A percentile compares a stretch with the other conserved stretches of the same genome.
phyloP scores from a whole-genome alignment of 2,797 vertebrate genomes.

The Amblyopsis hoosieri region DNA sequence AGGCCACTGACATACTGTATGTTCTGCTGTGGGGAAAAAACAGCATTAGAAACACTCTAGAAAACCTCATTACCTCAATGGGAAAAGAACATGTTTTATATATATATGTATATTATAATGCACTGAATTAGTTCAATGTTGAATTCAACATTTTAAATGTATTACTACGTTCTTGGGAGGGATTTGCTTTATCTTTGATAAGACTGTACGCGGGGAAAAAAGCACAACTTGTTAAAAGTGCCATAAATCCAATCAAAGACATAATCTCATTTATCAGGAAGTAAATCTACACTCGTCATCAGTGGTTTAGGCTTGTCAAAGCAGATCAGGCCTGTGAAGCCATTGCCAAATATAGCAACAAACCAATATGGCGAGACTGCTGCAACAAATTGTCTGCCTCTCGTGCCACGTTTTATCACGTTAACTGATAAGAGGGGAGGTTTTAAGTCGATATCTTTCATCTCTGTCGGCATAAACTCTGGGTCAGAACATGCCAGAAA shows the following conservation, averaged over 20 bases:
- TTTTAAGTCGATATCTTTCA: constrained; percentile 40
- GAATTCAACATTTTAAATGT: not conserved
- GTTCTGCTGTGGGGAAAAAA: too few species aligned
- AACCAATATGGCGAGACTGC: constrained; percentile 24
- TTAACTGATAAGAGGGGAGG: constrained; percentile 32
- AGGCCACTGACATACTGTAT: too few species aligned
- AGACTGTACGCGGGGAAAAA: constrained; percentile 1
- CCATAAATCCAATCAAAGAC: constrained; percentile 44
- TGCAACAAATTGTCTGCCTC: constrained; percentile 40
- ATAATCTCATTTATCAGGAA: constrained; percentile 41
- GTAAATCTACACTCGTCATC: constrained; percentile 51
- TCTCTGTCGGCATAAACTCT: constrained; percentile 30
- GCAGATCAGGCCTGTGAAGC: constrained; percentile 45
- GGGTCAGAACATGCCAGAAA: constrained; percentile 29
- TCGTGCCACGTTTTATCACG: constrained; percentile 35
- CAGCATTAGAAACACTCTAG: too few species aligned
- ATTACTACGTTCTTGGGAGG: not conserved
- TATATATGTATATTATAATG: not conserved
- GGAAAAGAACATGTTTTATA: not conserved
- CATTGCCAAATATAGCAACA: constrained; percentile 47
- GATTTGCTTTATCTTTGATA: not conserved
- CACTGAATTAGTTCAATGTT: not conserved
- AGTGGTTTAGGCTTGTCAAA: constrained; percentile 48
- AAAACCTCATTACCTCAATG: not conserved
- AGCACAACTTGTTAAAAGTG: constrained; percentile 22